Base-by-base conservation (phyloP, 1,140 invertebrate genomes). In the Helicoverpa armigera region DNA sequence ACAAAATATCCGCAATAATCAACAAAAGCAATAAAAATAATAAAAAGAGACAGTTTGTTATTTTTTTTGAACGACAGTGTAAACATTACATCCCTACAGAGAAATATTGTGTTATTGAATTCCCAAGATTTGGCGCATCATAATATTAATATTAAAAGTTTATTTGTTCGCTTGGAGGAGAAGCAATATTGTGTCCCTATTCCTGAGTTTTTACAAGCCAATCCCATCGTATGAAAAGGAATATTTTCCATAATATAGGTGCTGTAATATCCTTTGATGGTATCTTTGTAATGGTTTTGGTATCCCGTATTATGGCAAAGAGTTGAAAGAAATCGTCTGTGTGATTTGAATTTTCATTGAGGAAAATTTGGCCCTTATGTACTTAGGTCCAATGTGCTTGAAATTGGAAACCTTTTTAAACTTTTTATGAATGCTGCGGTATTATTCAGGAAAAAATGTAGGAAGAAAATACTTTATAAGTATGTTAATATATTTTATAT, bases 121-220 rank as follows among this genome's bases (percentile, higher is more conserved):
- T 67, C 43, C 63, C 63, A 67, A 9, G 67, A 70, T 70, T 70
- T 67, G 51, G 18, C 67, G 67, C 67, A 16, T 70, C 50, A 70
- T 16, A 16, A 48, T 70, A 51, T 70, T 70, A 51, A 70, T 51
- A 29, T 70, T 23, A 51, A 29, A 29, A 18, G 65, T 53, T 51
- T 70, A 70, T 51, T 70, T 70, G 67, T 51, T 70, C 18, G 43
- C 48, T 51, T 23, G 11, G 10, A 51, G 11, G 51, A 23, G 10
- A 10, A 14, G 23, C n/a, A 53, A 3, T 69, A 16, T 70, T 53
- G 48, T 53, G 23, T 9, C 14, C 14, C 0, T 67, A 43, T 48
- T 48, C 43, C 63, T 11, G 16, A 16, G 43, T 67, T 67, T 67
- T 48, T 35, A 67, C 7, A 67, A 48, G 35, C 9, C 63, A 67